Evolutionary conservation across 1,140 invertebrate genomes (phyloP).

Genomic region (Bombus pyrosoma): DNA sequence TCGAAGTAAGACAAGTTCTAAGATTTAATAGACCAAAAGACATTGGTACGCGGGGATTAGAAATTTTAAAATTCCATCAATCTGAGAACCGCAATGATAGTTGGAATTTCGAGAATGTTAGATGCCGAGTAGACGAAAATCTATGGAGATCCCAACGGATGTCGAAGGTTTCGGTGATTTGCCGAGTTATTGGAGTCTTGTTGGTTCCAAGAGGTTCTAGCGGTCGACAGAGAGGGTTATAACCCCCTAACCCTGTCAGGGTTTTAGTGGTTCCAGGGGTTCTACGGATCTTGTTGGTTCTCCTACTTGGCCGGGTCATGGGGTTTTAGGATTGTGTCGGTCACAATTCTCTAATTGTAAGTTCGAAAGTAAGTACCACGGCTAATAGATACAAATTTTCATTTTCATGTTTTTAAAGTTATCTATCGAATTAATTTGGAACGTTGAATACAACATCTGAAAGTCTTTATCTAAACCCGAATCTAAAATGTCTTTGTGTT

Average conservation of each 20-base stretch:
- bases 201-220: constrained; percentile 16
- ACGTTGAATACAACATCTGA: too few relatives aligned
- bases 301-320: background rate
- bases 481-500: too few relatives aligned
- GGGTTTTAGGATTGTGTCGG: background rate
- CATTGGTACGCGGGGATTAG: background rate
- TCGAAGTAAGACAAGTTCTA: background rate
- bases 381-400: too few relatives aligned
- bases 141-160: constrained; percentile 16
- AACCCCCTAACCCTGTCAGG: background rate
- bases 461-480: too few relatives aligned
- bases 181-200: background rate
- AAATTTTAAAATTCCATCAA: background rate
- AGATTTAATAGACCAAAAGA: background rate
- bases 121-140: background rate
- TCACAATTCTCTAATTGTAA: background rate
- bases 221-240: background rate
- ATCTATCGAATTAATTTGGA: too few relatives aligned
- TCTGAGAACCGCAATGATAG: background rate
- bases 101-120: background rate
- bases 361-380: background rate
- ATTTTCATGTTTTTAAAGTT: too few relatives aligned
- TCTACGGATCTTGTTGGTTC: background rate
- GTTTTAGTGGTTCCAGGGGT: background rate
- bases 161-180: background rate